These are phyloP conservation scores for Octodon degus DNA, from an alignment of 2,113 vertebrate genomes.

Conservation along the genomic window DNA sequence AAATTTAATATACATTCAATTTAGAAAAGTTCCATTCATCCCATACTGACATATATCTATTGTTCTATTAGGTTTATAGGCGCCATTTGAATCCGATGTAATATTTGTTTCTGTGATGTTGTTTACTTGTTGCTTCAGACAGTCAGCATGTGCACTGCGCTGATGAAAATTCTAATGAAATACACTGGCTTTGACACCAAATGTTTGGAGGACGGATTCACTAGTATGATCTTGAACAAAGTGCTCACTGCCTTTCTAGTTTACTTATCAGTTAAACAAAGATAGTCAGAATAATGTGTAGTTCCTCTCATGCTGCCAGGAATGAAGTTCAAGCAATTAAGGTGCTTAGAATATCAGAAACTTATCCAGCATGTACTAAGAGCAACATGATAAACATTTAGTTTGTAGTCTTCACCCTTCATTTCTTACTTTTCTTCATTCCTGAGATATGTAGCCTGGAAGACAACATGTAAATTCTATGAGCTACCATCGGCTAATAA, in stretches of 20 bases:
- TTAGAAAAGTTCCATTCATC: conserved; percentile 59
- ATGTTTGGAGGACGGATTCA: neutral
- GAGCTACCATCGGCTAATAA: neutral
- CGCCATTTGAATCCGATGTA: conserved; percentile 55
- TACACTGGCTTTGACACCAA: conserved; percentile 4
- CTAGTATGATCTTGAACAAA: neutral
- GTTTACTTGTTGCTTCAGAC: conserved; percentile 50
- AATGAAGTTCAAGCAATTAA: neutral
- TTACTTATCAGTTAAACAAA: neutral
- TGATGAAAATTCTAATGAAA: conserved; percentile 43
- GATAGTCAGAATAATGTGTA: neutral
- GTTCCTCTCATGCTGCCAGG: neutral
- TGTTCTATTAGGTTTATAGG: conserved; percentile 64
- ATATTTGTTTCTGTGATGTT: conserved; percentile 58
- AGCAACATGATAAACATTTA: neutral
- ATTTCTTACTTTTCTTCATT: neutral
- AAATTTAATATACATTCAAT: conserved; percentile 75
- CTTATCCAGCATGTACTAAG: neutral
- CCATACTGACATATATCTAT: conserved; percentile 48
- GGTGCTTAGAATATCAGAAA: neutral
- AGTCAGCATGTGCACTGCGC: neutral
- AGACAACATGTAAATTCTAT: neutral
- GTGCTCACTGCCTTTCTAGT: neutral
- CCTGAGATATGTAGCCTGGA: neutral
- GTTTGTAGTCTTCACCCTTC: neutral